Conservation (phyloP, 2,797 vertebrate genomes). For the Trematocara caparti region DNA sequence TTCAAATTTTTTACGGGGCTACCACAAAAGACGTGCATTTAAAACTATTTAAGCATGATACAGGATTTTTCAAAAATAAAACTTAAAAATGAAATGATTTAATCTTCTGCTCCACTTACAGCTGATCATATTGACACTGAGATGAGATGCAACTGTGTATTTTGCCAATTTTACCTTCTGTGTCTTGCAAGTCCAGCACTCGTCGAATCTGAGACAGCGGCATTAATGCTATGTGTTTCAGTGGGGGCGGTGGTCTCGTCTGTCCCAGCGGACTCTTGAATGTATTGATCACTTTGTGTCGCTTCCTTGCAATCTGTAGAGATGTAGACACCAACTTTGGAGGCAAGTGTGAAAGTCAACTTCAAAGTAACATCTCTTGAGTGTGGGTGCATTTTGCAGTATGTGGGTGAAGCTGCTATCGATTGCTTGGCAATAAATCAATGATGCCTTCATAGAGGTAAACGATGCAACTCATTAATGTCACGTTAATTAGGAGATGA, state of each 20-base stretch:
- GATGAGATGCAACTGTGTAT: not conserved
- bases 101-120: not conserved
- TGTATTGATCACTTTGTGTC: constrained; percentile 94
- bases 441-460: constrained; percentile 49
- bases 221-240: constrained; percentile 95
- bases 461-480: constrained; percentile 61
- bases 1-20: not conserved
- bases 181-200: constrained; percentile 93
- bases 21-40: not conserved
- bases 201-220: constrained; percentile 96
- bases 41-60: not conserved
- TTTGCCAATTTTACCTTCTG: constrained; percentile 81
- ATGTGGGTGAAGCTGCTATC: constrained; percentile 13
- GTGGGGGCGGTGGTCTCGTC: constrained; percentile 86
- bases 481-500: constrained; percentile 46
- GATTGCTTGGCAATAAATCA: constrained; percentile 54
- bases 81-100: not conserved
- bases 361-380: not conserved
- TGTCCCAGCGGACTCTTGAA: constrained; percentile 93
- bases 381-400: not conserved
- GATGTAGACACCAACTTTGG: not conserved
- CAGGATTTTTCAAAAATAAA: not conserved
- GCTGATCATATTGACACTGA: not conserved
- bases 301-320: constrained; percentile 90
- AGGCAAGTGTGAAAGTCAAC: not conserved